Base-by-base conservation (phyloP, 2,888 invertebrate genomes). In the Brassicogethes aeneus region DNA sequence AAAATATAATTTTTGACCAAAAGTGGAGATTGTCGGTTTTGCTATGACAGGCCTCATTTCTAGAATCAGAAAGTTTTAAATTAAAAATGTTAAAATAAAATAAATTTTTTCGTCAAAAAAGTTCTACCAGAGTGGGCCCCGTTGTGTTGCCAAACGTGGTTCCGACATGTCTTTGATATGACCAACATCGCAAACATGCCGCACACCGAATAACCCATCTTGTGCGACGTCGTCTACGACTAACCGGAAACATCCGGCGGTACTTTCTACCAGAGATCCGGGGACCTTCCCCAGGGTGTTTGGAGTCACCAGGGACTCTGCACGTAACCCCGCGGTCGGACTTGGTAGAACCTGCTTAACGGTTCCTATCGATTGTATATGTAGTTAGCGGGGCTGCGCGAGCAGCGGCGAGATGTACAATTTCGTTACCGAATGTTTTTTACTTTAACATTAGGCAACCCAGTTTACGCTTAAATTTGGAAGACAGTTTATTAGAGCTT, bases 251-350 rank as follows among this genome's bases (percentile, higher is more conserved):
- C 56, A 50, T 59, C 61, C 68, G 62, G 62, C 59, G 68, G 59
- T 70, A 71, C 71, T 72, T 61, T 69, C 72, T 71, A 70, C 64
- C 69, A 56, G 56, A 48, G 61, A 65, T 72, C 72, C 71, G 71
- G 66, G 70, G 72, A 72, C 71, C 69, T 72, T 72, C 68, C 72
- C 61, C 72, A 65, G 67, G 70, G 68, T 59, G 43, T 16, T 15
- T 16, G 34, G 56, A 61, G 62, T 65, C 62, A 69, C 62, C 37
- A 33, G 54, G 57, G 60, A 65, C 69, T 61, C 65, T 58, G 70
- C 54, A 40, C 38, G 70, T 68, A 47, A 61, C 69, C 68, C 68
- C 66, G 70, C 44, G 42, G 62, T 65, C 58, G 60, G 62, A 62
- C 60, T 61, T 62, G 62, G 62, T 54, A 59, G 64, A 65, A 69